These are phyloP conservation scores for Dermolepida albohirtum DNA, from an alignment of 2,888 invertebrate genomes.

Conservation along the genomic window DNA sequence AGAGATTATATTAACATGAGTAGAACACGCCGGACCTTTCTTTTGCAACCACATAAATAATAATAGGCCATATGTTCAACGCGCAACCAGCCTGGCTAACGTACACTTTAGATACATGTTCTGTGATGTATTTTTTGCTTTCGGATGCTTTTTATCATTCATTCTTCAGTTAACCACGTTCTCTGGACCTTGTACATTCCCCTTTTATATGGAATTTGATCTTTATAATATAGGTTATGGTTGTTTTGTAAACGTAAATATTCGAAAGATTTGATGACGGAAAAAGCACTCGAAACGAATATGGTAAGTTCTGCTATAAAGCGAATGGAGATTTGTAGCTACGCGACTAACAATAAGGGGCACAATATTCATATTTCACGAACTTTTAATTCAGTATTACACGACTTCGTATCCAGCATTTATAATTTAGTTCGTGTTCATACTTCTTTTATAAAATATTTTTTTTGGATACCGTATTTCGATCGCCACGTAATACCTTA, in stretches of 20 bases:
- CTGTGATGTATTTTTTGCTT: neutral
- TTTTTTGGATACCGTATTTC: too few relatives aligned
- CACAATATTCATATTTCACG: too few relatives aligned
- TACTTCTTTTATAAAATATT: too few relatives aligned
- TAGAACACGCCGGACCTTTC: conserved; percentile 18
- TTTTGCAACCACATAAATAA: conserved; percentile 37
- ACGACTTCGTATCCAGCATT: too few relatives aligned
- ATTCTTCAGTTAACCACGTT: neutral
- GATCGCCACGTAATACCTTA: too few relatives aligned
- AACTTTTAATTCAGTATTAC: too few relatives aligned
- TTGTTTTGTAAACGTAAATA: neutral
- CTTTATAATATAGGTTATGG: conserved; percentile 14
- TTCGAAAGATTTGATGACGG: too few relatives aligned
- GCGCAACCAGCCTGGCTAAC: neutral
- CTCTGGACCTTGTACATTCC: conserved; percentile 13
- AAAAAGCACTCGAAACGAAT: too few relatives aligned
- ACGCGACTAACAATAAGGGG: too few relatives aligned
- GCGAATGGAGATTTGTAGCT: too few relatives aligned
- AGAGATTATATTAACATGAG: conserved; percentile 17
- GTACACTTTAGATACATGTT: neutral
- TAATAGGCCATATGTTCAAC: conserved; percentile 22
- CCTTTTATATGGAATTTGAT: conserved; percentile 15
- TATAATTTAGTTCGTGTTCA: too few relatives aligned
- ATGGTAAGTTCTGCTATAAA: too few relatives aligned
- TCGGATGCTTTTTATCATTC: neutral